Evolutionary conservation across 2,797 vertebrate genomes (phyloP).

Genomic region (Antrozous pallidus): DNA sequence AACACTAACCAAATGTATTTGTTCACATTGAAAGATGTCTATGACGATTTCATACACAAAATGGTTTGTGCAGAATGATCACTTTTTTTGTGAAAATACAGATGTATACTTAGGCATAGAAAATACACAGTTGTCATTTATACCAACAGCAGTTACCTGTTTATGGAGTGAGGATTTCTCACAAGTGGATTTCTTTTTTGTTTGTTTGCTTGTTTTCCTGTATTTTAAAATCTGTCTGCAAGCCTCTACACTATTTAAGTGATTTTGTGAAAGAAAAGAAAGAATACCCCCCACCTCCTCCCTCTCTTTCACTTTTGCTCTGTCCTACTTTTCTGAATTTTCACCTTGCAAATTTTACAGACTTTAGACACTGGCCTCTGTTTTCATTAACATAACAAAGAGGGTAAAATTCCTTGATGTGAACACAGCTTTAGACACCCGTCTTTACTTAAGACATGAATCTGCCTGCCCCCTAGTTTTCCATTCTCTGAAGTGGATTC

Average conservation of each 20-base stretch:
- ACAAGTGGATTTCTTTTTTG: neutral
- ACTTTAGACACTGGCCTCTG: neutral
- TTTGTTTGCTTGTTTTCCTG: neutral
- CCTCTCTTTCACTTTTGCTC: neutral
- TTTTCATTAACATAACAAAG: too few species aligned
- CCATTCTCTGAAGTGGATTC: neutral
- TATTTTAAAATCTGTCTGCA: neutral
- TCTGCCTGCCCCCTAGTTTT: neutral
- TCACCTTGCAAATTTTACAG: neutral
- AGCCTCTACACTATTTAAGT: neutral
- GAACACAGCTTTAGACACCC: neutral
- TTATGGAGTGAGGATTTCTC: neutral
- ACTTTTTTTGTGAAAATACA: neutral
- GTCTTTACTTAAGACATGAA: rapidly evolving
- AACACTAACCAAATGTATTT: neutral
- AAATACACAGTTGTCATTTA: neutral
- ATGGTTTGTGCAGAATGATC: neutral
- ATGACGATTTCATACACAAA: rapidly evolving
- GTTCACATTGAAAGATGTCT: neutral
- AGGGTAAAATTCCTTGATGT: rapidly evolving
- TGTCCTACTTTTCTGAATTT: neutral
- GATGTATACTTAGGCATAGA: neutral
- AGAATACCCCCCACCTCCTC: neutral
- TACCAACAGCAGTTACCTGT: neutral
- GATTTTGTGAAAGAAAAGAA: neutral